Percentiles rank a stretch among this genome's conserved stretches.
phyloP scores from a whole-genome alignment of 1,140 invertebrate species.

The Trichoplusia ni region DNA sequence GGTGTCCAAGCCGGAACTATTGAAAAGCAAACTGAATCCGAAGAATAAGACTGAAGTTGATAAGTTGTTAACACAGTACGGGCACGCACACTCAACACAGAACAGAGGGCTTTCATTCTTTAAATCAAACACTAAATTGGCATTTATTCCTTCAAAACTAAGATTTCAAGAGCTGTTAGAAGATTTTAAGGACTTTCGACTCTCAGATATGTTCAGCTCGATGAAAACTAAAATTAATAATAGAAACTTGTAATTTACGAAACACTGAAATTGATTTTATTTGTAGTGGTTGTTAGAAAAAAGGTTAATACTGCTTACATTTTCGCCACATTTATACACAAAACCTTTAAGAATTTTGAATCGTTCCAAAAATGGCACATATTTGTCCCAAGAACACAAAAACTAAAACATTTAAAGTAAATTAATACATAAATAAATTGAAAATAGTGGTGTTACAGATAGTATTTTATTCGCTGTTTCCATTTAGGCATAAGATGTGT shows the following conservation, averaged over 20 bases:
- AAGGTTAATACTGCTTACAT: too few relatives aligned
- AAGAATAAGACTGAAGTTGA: slow-evolving; percentile 24
- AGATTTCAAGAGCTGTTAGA: background rate
- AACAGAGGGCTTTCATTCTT: background rate
- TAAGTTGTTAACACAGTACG: slow-evolving; percentile 22
- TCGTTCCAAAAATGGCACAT: too few relatives aligned
- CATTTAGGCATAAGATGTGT: too few relatives aligned
- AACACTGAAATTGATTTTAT: too few relatives aligned
- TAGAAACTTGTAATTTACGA: background rate
- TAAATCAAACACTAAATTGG: background rate
- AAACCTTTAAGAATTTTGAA: too few relatives aligned
- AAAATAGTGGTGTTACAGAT: too few relatives aligned
- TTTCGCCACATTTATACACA: too few relatives aligned
- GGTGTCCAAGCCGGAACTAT: slow-evolving; percentile 9
- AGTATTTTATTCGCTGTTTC: too few relatives aligned
- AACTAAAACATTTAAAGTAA: too few relatives aligned
- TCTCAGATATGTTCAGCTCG: background rate
- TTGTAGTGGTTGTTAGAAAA: too few relatives aligned
- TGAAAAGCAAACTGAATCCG: slow-evolving; percentile 11
- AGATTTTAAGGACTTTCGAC: background rate
- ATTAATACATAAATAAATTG: too few relatives aligned
- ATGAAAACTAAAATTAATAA: background rate
- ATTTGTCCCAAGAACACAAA: too few relatives aligned
- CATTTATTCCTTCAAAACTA: background rate
- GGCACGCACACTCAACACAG: slow-evolving; percentile 10